A percentile compares a stretch with the other conserved stretches of the same genome.
Conservation (phyloP, 30 jellyfish, hydroid and myxozoan genomes). For the Pelagia noctiluca region DNA sequence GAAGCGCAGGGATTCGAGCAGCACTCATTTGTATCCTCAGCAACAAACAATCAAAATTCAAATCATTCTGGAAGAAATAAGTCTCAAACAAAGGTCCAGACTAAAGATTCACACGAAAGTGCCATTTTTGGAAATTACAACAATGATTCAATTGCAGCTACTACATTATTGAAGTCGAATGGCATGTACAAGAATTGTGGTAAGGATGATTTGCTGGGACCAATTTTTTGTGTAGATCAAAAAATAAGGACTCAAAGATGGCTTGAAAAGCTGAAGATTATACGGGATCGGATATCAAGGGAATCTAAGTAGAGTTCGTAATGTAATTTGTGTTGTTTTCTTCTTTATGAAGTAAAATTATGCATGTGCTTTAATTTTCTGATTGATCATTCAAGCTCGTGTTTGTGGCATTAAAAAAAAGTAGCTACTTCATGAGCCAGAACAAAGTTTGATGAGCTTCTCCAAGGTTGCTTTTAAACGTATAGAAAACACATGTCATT, state of each 20-base stretch:
- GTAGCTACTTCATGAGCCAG: too few species aligned
- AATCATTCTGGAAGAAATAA: neutral
- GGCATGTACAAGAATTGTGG: neutral
- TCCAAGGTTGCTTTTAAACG: too few species aligned
- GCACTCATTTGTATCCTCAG: conserved; percentile 45
- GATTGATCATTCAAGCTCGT: too few species aligned
- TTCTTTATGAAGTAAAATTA: too few species aligned
- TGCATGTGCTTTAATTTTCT: too few species aligned
- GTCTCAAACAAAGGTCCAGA: too few species aligned
- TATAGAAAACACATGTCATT: too few species aligned
- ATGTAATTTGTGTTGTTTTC: too few species aligned
- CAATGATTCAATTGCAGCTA: too few species aligned
- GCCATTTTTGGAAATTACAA: neutral
- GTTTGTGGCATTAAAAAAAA: too few species aligned
- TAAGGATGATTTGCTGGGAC: conserved; percentile 64
- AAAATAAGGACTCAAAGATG: conserved; percentile 36
- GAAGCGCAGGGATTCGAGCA: conserved; percentile 62
- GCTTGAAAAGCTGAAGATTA: conserved; percentile 37
- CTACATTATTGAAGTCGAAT: neutral
- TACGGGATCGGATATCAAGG: conserved; percentile 23
- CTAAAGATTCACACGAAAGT: neutral
- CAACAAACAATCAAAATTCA: neutral
- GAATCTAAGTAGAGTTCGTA: conserved; percentile 21
- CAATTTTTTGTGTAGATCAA: conserved; percentile 46
- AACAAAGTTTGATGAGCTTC: too few species aligned